These are phyloP conservation scores for Heteronetta atricapilla DNA, from an alignment of 2,113 vertebrate species.

Conservation along the genomic window DNA sequence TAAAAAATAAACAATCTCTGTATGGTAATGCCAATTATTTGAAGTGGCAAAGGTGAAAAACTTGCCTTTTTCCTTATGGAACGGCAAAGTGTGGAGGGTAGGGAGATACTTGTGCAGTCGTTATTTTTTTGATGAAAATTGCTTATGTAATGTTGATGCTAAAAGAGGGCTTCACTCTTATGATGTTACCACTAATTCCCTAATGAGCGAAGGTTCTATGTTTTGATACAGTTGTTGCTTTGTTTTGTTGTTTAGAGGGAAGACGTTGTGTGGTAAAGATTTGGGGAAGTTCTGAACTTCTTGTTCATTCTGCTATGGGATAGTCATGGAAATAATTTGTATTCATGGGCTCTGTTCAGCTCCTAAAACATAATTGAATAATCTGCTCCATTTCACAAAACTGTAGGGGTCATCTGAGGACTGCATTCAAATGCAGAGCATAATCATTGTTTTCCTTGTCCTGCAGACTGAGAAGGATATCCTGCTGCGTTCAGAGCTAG, in stretches of 20 bases:
- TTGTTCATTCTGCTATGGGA: neutral
- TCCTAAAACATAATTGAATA: neutral
- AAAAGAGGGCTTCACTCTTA: neutral
- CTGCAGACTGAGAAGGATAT: conserved; percentile 92
- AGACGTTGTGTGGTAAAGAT: neutral
- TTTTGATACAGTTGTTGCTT: neutral
- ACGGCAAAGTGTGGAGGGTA: neutral
- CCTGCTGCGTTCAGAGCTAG: conserved; percentile 88
- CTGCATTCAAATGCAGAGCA: neutral
- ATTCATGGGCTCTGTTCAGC: neutral
- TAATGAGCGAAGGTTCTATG: neutral
- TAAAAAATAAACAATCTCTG: neutral
- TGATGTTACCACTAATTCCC: neutral
- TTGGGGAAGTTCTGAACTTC: neutral
- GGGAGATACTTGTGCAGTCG: neutral
- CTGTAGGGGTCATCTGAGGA: neutral
- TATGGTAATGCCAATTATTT: neutral
- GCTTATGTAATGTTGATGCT: neutral
- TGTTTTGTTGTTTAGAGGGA: neutral
- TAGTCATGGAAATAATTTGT: neutral
- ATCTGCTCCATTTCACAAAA: neutral
- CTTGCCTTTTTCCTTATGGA: neutral
- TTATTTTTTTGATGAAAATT: neutral
- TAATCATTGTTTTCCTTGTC: neutral
- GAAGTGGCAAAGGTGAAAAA: neutral